phyloP scores from a whole-genome alignment of 2,113 vertebrate genomes.

The Gopherus flavomarginatus region DNA sequence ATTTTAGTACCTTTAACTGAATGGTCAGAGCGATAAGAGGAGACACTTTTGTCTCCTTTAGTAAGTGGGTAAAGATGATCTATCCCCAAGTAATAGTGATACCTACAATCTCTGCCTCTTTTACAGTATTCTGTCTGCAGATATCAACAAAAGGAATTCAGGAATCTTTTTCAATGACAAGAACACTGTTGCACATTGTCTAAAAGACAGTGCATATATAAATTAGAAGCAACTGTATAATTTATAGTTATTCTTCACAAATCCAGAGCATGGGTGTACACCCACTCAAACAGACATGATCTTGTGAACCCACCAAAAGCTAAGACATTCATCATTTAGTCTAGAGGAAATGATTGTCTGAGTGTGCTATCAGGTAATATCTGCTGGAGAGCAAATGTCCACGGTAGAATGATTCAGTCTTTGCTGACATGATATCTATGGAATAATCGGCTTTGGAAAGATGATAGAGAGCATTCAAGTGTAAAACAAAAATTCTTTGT shows the following conservation, averaged over 20 bases:
- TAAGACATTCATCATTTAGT: not conserved
- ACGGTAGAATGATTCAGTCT: not conserved
- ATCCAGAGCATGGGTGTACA: not conserved
- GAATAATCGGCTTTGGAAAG: not conserved
- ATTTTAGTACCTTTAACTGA: not conserved
- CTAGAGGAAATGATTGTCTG: not conserved
- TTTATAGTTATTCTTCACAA: not conserved
- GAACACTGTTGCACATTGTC: not conserved
- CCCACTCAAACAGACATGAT: not conserved
- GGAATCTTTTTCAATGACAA: not conserved
- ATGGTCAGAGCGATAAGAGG: not conserved
- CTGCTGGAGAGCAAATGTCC: not conserved
- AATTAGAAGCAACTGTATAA: not conserved
- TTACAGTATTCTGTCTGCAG: not conserved
- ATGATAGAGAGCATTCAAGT: not conserved
- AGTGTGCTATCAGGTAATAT: not conserved
- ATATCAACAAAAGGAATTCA: not conserved
- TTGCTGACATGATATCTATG: not conserved
- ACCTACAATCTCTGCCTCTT: not conserved
- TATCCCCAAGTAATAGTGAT: not conserved
- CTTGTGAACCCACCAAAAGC: not conserved
- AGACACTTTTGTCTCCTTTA: not conserved
- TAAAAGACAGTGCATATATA: not conserved
- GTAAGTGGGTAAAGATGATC: not conserved
- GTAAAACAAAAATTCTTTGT: not conserved